Percentiles rank a stretch among this genome's conserved stretches.
Conservation (phyloP, 2,113 vertebrate genomes). For the Rhinolophus sinicus region DNA sequence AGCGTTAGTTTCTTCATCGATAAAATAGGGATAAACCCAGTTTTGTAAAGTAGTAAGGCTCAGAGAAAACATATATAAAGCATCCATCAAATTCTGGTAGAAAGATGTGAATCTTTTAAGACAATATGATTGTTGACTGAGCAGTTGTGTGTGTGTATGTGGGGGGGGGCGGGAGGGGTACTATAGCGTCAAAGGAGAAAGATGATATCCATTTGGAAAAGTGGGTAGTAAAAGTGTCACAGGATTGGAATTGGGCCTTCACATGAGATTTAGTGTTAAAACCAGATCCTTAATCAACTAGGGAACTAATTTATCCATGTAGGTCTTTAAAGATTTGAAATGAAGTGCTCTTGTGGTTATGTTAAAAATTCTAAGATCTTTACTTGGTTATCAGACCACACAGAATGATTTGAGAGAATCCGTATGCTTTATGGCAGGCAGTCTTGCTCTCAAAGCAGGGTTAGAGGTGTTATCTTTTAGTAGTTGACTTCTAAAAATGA, state of each 20-base stretch:
- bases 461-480: neutral
- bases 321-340: slow-evolving; percentile 13
- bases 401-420: neutral
- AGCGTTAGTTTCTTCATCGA: neutral
- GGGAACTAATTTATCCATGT: neutral
- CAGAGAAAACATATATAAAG: neutral
- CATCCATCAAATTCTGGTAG: neutral
- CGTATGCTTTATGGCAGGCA: neutral
- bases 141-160: neutral
- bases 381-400: neutral
- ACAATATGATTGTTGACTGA: neutral
- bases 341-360: neutral
- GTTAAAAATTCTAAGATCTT: neutral
- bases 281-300: neutral
- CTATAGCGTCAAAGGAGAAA: neutral
- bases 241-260: neutral
- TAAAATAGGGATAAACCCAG: neutral
- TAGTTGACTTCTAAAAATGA: neutral
- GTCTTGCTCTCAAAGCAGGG: neutral
- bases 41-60: slow-evolving; percentile 21
- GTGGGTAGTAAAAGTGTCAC: neutral
- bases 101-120: neutral
- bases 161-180: no score
- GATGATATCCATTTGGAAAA: neutral
- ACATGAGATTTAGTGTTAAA: neutral